Base-by-base conservation (phyloP, 2,797 vertebrate species). In the Glossophaga mutica region DNA sequence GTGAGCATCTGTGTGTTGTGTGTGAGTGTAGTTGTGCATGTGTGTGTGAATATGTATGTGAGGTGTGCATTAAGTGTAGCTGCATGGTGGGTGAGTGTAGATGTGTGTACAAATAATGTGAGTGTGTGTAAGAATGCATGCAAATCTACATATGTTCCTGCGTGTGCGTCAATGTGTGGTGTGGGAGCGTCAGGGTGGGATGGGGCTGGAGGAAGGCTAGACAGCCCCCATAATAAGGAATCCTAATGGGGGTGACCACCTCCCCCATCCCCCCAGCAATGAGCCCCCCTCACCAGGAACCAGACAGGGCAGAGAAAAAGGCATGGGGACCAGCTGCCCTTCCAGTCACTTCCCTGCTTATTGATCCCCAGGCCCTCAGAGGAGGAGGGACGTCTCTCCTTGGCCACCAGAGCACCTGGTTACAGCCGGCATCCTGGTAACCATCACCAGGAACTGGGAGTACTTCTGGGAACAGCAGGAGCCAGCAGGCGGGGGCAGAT, bases 381-480 rank as follows among this genome's bases (percentile, higher is more conserved):
- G 71, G 65, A 55, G 55, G 26, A 26, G 34, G 44, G 39, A 46
- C 71, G 46, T 15, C 52, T 71, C n/a, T 82, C 57, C 52, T 76
- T 67, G 46, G 87, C 83, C 83, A 34, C 42, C 37, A 18, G 77
- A 95, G 76, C 76, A 77, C 94, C 94, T 96, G 70, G 90, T 77
- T 83, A 91, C 67, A 85, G 81, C 52, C 29, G 0, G 90, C 87
- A 37, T 78, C 97, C 92, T 94, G 92, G 96, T 78, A 96, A 94
- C 96, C 71, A 77, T 94, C 55, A 0, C 95, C 92, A 96, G 73
- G 90, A 77, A 94, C 71, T 18, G 19, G 5, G 82, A 95, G 81
- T 44, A 39, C 95, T 92, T 85, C 94, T 87, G 93, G 95, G 94
- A 96, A 91, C 81, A 70, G 91, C 46, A 24, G 87, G 79, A 94